Evolutionary conservation across 1,140 invertebrate species (phyloP), one percentile per base, ranked within the genome.

Genomic region (Meloidogyne floridensis): DNA sequence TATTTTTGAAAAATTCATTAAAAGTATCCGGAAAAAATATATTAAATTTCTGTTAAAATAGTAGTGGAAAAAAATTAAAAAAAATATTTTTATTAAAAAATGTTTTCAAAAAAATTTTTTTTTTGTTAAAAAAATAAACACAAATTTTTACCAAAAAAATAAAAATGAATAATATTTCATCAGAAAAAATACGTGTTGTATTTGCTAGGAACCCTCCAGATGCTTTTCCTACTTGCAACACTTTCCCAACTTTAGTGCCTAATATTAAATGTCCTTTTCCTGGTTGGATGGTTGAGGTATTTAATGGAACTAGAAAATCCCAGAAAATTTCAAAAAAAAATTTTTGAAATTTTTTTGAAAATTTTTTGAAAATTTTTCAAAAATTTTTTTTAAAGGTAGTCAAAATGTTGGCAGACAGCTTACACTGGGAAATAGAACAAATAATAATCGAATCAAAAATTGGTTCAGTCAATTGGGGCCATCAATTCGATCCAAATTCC

Each of bases 181-280:
- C 8, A 54, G 56, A 15, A 59, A 6, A n/a, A 20, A 80, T 84
- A 53, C 82, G 82, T 20, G 73, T 83, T 13, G 75, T 83, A 2
- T 73, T 84, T 56, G 84, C 84, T 18, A 70, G 69, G 20, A 84
- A 86, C 84, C 84, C 84, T 2, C 84, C 84, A 47, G 84, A 84
- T 77, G 84, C 84, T 7, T 84, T 75, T 76, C 59, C n/a, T n/a
- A 76, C 20, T 3, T 84, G 84, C 69, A 72, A 73, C 8, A 47
- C 74, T 9, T 84, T 84, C 56, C 84, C 84, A 13, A 85, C 72
- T 47, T 51, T 86, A 2, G 77, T 2, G 32, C 84, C 84, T 32
- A 82, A 18, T 43, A 32, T 84, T 69, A 80, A 83, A 51, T 84
- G 84, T 51, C 84, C 75, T 0, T 84, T 86, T 69, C 84, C 84